Evolutionary conservation across 2,113 vertebrate species (phyloP), one percentile per base, ranked within the genome.

Genomic region (Equus quagga): DNA sequence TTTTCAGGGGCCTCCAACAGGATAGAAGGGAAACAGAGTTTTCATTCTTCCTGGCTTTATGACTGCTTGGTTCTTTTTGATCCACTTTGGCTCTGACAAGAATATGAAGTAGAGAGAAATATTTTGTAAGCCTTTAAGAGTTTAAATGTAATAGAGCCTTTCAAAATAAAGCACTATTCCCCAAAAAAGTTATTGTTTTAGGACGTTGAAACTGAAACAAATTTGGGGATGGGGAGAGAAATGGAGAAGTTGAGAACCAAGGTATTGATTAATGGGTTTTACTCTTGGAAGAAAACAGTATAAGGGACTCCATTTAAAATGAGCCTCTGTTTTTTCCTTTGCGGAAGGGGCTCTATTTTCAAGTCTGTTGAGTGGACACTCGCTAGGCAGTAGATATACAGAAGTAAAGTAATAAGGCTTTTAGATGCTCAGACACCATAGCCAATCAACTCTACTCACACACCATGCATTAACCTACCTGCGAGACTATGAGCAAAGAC

Each of bases 21-120:
- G 19, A 64, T 31, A 64, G 62, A 94, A 94, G 28, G 65, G n/a
- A 81, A 94, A 81, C 49, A n/a, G 64, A 31, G 41, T 79, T 78
- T 75, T 72, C 69, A 23, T 89, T 94, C 24, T 92, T 91, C 65
- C 51, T 94, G 78, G 14, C 3, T 97, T 90, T 89, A 76, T 83
- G 56, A 72, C 14, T 82, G 58, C 64, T 80, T 97, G 84, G 33
- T 28, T 56, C 65, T 70, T 84, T 97, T 94, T 46, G 36, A 87
- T 70, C 18, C 33, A 64, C 46, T 82, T 96, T 88, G 94, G 58
- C 49, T 73, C 51, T 75, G 56, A 83, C n/a, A 95, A 89, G 62
- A 90, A 36, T 64, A 79, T 62, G 12, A 90, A 96, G 83, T 78
- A 81, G 51, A 81, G 70, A 89, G 56, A 90, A 94, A 88, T 62